Percentiles rank a stretch among this genome's conserved stretches.
Evolutionary conservation across 2,888 invertebrate species (phyloP).

Genomic region (Ditylenchus weischeri): DNA sequence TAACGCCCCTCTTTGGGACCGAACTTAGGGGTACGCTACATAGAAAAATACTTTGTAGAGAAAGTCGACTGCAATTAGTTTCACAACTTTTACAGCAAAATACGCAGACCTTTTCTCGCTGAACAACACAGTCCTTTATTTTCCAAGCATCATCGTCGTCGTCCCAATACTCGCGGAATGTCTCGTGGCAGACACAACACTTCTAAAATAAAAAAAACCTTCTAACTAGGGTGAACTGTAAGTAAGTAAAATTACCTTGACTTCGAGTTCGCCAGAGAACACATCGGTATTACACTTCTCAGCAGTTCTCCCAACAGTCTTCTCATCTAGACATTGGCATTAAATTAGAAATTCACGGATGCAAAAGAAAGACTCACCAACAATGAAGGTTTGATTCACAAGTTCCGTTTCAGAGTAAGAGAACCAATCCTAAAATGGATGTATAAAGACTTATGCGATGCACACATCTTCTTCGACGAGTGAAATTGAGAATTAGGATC

Average conservation of each 20-base stretch:
- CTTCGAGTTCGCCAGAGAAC: constrained; percentile 18
- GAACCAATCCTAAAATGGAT: constrained; percentile 37
- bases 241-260: constrained; percentile 15
- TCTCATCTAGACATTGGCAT: too few species aligned
- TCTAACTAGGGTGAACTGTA: too few species aligned
- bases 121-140: constrained; percentile 61
- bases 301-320: too few species aligned
- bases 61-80: too few species aligned
- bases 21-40: too few species aligned
- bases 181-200: constrained; percentile 87
- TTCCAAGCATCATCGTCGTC: constrained; percentile 98
- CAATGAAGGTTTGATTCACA: constrained; percentile 13
- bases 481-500: too few species aligned
- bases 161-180: constrained; percentile 89
- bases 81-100: too few species aligned
- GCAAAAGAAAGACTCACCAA: too few species aligned
- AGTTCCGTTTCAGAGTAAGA: constrained; percentile 34
- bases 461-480: neutral
- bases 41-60: too few species aligned
- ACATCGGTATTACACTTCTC: constrained; percentile 5
- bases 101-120: neutral
- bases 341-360: too few species aligned
- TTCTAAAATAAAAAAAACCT: constrained; percentile 28
- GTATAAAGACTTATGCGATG: constrained; percentile 4
- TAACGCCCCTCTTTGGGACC: too few species aligned